Percentiles rank a stretch among this genome's conserved stretches.
These are phyloP conservation scores for Agonopterix arenella DNA, from an alignment of 2,888 invertebrate genomes.

Conservation along the genomic window DNA sequence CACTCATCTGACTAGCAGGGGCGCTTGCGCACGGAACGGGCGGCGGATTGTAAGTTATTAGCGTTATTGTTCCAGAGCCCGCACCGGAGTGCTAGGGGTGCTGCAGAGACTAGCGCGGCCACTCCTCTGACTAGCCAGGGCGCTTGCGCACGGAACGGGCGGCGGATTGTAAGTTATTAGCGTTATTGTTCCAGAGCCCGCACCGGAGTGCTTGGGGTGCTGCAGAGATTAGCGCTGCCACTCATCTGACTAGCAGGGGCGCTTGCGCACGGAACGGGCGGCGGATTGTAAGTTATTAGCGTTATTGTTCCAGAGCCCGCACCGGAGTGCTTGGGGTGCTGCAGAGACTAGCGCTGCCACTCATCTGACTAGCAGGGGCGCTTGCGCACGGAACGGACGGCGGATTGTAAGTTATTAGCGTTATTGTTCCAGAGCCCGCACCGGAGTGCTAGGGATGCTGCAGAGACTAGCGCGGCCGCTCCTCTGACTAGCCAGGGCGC, in stretches of 20 bases:
- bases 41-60: conserved; percentile 19
- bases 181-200: no score
- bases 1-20: conserved; percentile 72
- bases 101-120: conserved; percentile 57
- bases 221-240: no score
- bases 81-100: conserved; percentile 65
- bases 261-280: no score
- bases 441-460: conserved; percentile 65
- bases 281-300: no score
- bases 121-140: conserved; percentile 71
- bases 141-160: conserved; percentile 64
- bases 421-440: conserved; percentile 56
- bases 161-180: conserved; percentile 25
- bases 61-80: conserved; percentile 49
- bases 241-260: no score
- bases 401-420: conserved; percentile 57
- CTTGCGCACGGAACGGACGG: conserved; percentile 59
- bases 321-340: no score
- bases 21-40: conserved; percentile 65
- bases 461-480: conserved; percentile 58
- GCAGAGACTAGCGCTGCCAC: no score
- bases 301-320: no score
- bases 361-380: no score
- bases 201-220: no score
- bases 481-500: conserved; percentile 70